phyloP scores from a whole-genome alignment of 2,113 vertebrate species.

The Psammodynastes pulverulentus region DNA sequence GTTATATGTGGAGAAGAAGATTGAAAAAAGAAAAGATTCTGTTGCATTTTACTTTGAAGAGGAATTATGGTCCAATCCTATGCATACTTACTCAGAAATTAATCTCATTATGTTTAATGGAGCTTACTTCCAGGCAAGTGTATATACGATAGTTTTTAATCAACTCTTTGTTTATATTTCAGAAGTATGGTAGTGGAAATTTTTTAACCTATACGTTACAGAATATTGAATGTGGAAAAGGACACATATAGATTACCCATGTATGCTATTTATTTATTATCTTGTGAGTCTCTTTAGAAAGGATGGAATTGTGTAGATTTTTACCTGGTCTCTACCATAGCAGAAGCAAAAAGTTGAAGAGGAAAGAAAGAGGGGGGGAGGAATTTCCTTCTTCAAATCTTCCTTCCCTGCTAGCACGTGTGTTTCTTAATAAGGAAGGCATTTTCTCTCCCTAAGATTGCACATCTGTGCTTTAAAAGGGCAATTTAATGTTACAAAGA shows the following conservation, averaged over 20 bases:
- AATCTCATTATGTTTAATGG: background rate
- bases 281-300: background rate
- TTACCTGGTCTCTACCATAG: fast-evolving
- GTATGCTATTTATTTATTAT: background rate
- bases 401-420: slow-evolving; percentile 11
- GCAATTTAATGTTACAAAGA: background rate
- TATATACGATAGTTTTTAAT: background rate
- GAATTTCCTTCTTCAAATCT: background rate
- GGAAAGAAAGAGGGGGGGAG: background rate
- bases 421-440: background rate
- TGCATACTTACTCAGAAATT: background rate
- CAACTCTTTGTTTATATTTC: background rate
- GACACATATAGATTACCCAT: background rate
- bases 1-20: slow-evolving; percentile 23
- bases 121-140: background rate
- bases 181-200: background rate
- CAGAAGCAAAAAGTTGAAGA: background rate
- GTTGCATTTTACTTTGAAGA: slow-evolving; percentile 3
- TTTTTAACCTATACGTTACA: slow-evolving; percentile 24
- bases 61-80: background rate
- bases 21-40: background rate
- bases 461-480: background rate
- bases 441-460: background rate
- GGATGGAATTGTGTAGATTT: background rate
- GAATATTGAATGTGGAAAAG: background rate